Conservation (phyloP, 1,140 invertebrate species). For the Portunus trituberculatus region DNA sequence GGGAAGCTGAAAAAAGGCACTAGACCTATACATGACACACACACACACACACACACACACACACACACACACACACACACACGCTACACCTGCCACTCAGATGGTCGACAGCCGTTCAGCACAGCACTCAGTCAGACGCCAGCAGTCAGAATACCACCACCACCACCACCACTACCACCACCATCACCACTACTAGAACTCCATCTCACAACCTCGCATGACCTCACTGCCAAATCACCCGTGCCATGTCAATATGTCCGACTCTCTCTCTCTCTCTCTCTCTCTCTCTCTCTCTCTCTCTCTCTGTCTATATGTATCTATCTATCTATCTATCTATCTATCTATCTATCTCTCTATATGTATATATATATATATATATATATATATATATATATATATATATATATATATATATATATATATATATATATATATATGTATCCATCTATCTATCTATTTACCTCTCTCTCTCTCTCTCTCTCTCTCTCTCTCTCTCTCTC, state of each 20-base stretch:
- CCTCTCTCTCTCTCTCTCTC: slow-evolving; percentile 22
- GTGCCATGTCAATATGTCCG: neutral
- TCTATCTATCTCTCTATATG: slow-evolving; percentile 25
- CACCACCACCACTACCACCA: neutral
- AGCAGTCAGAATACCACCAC: neutral
- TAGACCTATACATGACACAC: neutral
- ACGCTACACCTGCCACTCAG: neutral
- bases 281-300: slow-evolving; percentile 24
- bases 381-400: neutral
- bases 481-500: slow-evolving; percentile 51
- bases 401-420: neutral
- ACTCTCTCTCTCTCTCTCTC: neutral
- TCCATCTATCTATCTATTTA: neutral
- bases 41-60: slow-evolving; percentile 48
- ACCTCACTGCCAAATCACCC: neutral
- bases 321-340: slow-evolving; percentile 35
- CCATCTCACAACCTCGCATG: neutral
- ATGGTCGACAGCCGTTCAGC: neutral
- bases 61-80: slow-evolving; percentile 48
- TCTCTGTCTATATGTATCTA: neutral
- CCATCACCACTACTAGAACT: neutral
- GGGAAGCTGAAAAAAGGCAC: too few relatives aligned
- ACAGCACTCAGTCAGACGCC: neutral
- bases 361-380: slow-evolving; percentile 1
- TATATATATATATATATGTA: neutral